Conservation (phyloP, 2,888 invertebrate genomes). For the Mechanitis mazaeus region DNA sequence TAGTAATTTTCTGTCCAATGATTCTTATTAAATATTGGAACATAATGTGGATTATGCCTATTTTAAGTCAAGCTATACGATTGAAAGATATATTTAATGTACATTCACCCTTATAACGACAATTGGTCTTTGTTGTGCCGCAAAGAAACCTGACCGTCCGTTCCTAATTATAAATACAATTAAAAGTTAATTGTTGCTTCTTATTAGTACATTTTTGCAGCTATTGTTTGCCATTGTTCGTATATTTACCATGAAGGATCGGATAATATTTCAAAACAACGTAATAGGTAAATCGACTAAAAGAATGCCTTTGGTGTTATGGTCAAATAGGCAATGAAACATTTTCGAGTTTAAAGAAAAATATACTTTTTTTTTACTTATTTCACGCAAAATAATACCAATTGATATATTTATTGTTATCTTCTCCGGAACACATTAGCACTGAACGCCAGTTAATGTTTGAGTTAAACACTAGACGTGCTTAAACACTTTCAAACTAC, state of each 20-base stretch:
- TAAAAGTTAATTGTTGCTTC: slow-evolving; percentile 14
- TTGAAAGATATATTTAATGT: no score
- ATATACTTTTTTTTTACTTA: no score
- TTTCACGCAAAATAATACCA: no score
- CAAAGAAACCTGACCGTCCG: slow-evolving; percentile 18
- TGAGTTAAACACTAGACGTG: slow-evolving; percentile 28
- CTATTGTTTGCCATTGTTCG: slow-evolving; percentile 22
- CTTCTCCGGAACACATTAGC: slow-evolving; percentile 6
- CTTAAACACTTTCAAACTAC: slow-evolving; percentile 60
- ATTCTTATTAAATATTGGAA: no score
- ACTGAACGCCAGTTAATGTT: slow-evolving; percentile 20
- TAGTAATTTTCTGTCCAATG: no score
- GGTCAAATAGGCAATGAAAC: no score
- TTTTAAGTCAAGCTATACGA: no score
- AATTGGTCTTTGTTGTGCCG: slow-evolving; percentile 19
- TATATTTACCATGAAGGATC: slow-evolving; percentile 21
- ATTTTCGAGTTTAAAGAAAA: no score
- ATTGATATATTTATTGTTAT: neutral
- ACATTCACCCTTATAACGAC: slow-evolving; percentile 3
- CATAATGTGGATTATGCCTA: no score
- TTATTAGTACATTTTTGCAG: slow-evolving; percentile 18
- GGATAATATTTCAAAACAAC: slow-evolving; percentile 13
- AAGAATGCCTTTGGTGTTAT: neutral
- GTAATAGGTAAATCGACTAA: neutral
- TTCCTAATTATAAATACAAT: slow-evolving; percentile 23